phyloP scores from a whole-genome alignment of 2,797 vertebrate species.

The Lepilemur ruficaudatus region DNA sequence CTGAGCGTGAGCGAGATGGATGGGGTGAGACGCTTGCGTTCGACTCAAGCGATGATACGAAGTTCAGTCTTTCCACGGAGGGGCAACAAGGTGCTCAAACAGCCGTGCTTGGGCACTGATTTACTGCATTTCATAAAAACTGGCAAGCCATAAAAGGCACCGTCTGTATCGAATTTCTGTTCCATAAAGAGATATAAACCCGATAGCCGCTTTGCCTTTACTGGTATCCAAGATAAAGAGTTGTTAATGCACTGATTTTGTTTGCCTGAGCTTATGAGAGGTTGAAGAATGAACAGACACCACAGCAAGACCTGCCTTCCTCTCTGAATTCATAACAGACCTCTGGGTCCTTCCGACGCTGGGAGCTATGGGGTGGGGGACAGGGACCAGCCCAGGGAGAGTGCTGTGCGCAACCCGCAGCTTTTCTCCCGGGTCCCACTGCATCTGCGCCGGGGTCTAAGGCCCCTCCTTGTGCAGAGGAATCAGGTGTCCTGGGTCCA shows the following conservation, averaged over 20 bases:
- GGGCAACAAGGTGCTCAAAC: neutral
- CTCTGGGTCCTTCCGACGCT: neutral
- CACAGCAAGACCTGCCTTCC: neutral
- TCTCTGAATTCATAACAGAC: neutral
- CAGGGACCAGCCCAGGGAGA: neutral
- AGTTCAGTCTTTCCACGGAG: neutral
- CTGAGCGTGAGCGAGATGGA: neutral
- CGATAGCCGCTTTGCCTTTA: neutral
- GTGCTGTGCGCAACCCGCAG: fast-evolving
- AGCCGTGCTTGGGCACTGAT: neutral
- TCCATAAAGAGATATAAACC: slow-evolving; percentile 4
- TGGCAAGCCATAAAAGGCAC: neutral
- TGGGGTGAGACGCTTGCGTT: neutral
- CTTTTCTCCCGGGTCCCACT: neutral
- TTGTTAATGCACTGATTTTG: neutral
- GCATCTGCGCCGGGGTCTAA: neutral
- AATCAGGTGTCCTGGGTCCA: neutral
- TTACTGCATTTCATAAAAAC: slow-evolving; percentile 37
- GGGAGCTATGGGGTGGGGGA: neutral
- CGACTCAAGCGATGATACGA: neutral
- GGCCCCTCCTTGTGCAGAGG: neutral
- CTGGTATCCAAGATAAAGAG: neutral
- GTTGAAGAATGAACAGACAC: neutral
- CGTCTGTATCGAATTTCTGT: neutral
- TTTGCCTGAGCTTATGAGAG: neutral